Evolutionary conservation across 2,113 vertebrate species (phyloP), one percentile per base, ranked within the genome.

Genomic region (Chauna torquata): DNA sequence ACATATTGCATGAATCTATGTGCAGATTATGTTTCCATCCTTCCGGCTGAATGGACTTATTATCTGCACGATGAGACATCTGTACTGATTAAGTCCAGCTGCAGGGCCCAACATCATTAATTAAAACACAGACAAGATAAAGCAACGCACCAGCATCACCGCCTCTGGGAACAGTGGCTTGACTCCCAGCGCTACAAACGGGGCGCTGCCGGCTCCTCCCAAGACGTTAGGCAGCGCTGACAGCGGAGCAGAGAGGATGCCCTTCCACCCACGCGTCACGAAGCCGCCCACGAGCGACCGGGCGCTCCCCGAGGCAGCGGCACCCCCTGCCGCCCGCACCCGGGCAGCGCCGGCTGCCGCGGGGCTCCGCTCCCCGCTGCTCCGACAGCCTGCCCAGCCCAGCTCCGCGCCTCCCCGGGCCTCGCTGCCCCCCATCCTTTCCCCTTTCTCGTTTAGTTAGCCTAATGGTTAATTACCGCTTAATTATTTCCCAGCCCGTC

Each of bases 41-140:
- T 83, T 49, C 44, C 1, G 14, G 92, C 78, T 89, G 70, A 79
- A 82, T 14, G 62, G 49, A 62, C 25, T 45, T 38, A 1, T 57
- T 70, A 77, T n/a, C 66, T 87, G n/a, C 69, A 57, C 32, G 36
- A 91, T 18, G 47, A 86, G 49, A 71, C 6, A 1, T 38, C 88
- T 72, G 70, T 20, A 18, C 50, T 32, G 59, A 30, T 78, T n/a
- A 62, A 70, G 8, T 14, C 72, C 66, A 86, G 50, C 92, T 75
- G 59, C 86, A 94, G 76, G 82, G 59, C 64, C 62, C 74, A 61
- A 81, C 71, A 54, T 81, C 19, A 32, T 55, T 47, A 59, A 79
- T 79, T 92, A 92, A 82, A 79, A 74, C 50, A 55, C 0, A 72
- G 42, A 79, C 18, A 77, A 95, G 84, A 84, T 61, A 65, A 96